Conservation (phyloP, 1,140 invertebrate genomes). For the Phymastichus coffea region DNA sequence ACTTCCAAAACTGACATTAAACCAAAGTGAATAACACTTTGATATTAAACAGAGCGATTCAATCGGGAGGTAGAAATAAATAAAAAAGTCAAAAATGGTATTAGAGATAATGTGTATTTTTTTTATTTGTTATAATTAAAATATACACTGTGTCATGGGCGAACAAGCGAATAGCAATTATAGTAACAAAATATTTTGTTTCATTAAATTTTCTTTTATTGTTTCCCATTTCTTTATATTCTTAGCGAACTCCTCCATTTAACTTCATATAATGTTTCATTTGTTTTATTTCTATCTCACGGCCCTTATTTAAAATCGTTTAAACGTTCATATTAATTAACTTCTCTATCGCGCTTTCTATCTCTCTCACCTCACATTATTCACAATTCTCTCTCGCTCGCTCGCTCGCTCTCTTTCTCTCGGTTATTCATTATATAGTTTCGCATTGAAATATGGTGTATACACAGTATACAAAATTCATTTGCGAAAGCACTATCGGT, state of each 20-base stretch:
- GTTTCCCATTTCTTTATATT: conserved; percentile 28
- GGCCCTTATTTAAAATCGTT: too few relatives aligned
- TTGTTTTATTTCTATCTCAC: not conserved
- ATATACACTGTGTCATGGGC: conserved; percentile 59
- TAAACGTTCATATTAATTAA: conserved; percentile 16
- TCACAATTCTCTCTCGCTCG: conserved; percentile 2
- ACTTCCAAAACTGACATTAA: too few relatives aligned
- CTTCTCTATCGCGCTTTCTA: conserved; percentile 17
- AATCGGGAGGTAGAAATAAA: too few relatives aligned
- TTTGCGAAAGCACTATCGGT: conserved; percentile 48
- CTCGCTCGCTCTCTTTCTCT: not conserved
- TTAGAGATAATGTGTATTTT: conserved; percentile 48
- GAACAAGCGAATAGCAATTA: conserved; percentile 57
- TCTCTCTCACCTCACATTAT: conserved; percentile 11
- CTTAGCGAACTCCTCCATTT: not conserved
- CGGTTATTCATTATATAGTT: too few relatives aligned
- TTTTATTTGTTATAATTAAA: conserved; percentile 58
- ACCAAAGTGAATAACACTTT: too few relatives aligned
- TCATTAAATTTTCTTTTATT: conserved; percentile 36
- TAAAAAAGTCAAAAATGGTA: conserved; percentile 25
- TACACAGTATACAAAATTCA: conserved; percentile 56
- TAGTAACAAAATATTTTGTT: conserved; percentile 58
- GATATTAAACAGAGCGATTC: too few relatives aligned
- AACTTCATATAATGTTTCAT: conserved; percentile 16
- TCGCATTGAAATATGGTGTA: too few relatives aligned